Conservation (phyloP, 2,797 vertebrate species). For the Geotrypetes seraphini region DNA sequence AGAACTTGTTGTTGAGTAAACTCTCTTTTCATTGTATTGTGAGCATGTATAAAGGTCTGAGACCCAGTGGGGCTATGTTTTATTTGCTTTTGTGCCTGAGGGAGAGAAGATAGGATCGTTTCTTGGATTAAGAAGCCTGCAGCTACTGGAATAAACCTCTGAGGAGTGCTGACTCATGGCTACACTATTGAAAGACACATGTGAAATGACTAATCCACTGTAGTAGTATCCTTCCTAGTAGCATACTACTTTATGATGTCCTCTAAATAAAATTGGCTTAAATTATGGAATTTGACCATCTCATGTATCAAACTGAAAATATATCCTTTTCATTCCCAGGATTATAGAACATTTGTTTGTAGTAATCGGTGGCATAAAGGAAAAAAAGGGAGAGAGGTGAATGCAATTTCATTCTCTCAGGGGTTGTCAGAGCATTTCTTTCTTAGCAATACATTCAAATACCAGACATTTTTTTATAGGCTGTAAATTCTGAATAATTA, state of each 20-base stretch:
- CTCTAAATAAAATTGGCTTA: slow-evolving; percentile 10
- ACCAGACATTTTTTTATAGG: slow-evolving; percentile 19
- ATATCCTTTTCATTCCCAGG: slow-evolving; percentile 15
- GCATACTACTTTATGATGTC: slow-evolving; percentile 12
- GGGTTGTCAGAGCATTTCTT: background rate
- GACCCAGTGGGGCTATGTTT: too few species aligned
- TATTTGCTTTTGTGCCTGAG: too few species aligned
- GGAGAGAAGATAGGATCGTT: too few species aligned
- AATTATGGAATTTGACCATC: slow-evolving; percentile 24
- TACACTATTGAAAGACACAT: too few species aligned
- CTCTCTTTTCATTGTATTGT: too few species aligned
- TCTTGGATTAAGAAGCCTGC: too few species aligned
- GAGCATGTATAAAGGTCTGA: too few species aligned
- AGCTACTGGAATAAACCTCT: too few species aligned
- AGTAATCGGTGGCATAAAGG: slow-evolving; percentile 17
- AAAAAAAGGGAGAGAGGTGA: slow-evolving; percentile 22
- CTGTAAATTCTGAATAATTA: slow-evolving; percentile 14
- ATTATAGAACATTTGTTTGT: slow-evolving; percentile 13
- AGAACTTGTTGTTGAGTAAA: too few species aligned
- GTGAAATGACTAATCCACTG: background rate
- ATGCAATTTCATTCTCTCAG: background rate
- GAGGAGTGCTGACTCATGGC: too few species aligned
- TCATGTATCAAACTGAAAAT: slow-evolving; percentile 14
- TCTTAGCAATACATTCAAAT: slow-evolving; percentile 24
- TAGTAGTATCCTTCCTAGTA: slow-evolving; percentile 29